A percentile compares a stretch with the other conserved stretches of the same genome.
Conservation (phyloP, 2,113 vertebrate species). For the Agapornis roseicollis region DNA sequence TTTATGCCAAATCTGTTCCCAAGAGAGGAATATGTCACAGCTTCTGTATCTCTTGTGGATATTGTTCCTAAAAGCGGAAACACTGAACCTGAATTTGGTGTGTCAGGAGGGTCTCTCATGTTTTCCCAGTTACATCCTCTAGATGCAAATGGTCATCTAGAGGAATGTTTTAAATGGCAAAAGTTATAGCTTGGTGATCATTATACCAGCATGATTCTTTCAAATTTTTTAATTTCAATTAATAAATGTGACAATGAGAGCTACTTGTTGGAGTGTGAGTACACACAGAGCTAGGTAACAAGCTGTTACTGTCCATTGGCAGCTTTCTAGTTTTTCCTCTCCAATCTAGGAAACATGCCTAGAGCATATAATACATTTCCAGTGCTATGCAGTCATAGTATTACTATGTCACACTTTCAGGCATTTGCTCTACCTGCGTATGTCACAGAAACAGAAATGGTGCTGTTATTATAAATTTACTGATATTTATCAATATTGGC, state of each 20-base stretch:
- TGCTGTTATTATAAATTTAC: background rate
- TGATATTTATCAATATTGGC: background rate
- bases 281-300: background rate
- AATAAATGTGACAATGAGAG: background rate
- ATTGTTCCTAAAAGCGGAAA: background rate
- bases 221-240: background rate
- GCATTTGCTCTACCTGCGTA: background rate
- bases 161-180: background rate
- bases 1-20: background rate
- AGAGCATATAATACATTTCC: background rate
- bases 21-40: background rate
- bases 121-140: background rate
- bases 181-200: background rate
- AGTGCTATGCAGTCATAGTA: background rate
- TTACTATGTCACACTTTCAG: background rate
- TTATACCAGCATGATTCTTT: background rate
- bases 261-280: background rate
- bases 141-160: background rate
- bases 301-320: background rate
- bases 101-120: background rate
- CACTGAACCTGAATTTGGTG: background rate
- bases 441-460: background rate
- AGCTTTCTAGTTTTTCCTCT: background rate
- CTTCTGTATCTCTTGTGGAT: background rate
- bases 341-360: background rate